phyloP scores from a whole-genome alignment of 2,888 invertebrate genomes.

The Sminthurides aquaticus region DNA sequence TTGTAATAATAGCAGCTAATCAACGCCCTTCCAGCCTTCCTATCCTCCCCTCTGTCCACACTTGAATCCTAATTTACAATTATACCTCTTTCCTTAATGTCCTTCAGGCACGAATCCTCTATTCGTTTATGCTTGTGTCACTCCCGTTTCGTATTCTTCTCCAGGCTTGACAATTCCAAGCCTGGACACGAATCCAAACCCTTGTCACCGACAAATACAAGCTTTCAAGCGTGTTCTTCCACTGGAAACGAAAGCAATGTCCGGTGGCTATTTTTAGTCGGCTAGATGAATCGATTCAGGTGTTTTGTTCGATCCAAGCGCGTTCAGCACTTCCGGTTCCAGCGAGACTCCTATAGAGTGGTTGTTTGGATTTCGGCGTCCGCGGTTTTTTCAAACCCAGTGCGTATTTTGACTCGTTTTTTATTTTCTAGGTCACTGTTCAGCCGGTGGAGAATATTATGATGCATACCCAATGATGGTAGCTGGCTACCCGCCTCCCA shows the following conservation, averaged over 20 bases:
- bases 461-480: slow-evolving; percentile 43
- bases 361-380: too few species aligned
- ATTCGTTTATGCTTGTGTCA: background rate
- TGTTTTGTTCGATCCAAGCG: too few species aligned
- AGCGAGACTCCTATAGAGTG: too few species aligned
- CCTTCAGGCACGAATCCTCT: background rate
- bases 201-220: too few species aligned
- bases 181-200: too few species aligned
- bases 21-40: background rate
- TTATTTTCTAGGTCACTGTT: slow-evolving; percentile 36
- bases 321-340: too few species aligned
- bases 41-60: background rate
- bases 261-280: too few species aligned
- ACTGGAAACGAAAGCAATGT: too few species aligned
- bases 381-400: too few species aligned
- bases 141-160: background rate
- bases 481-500: slow-evolving; percentile 37
- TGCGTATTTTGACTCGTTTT: too few species aligned
- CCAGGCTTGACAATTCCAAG: background rate
- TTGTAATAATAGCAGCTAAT: background rate
- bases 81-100: background rate
- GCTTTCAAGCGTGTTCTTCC: too few species aligned
- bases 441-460: slow-evolving; percentile 40
- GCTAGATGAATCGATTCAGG: too few species aligned
- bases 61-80: background rate